Percentiles rank a stretch among this genome's conserved stretches.
phyloP scores from a whole-genome alignment of 2,113 vertebrate genomes.

The Monopterus albus region DNA sequence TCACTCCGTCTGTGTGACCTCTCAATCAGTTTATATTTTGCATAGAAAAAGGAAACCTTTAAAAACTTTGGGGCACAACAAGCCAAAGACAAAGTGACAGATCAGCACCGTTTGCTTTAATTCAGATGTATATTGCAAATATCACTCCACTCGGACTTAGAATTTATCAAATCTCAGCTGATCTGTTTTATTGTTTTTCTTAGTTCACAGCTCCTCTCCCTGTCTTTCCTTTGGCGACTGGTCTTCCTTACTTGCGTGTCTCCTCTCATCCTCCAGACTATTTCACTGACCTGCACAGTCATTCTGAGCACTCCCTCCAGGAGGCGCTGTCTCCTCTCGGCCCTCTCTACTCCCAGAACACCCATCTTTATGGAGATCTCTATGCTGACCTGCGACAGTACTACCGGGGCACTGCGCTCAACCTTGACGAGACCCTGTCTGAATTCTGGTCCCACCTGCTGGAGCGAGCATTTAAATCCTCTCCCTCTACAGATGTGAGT shows the following conservation, averaged over 20 bases:
- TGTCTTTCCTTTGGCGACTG: background rate
- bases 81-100: too few species aligned
- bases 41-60: conserved; percentile 1
- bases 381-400: conserved; percentile 89
- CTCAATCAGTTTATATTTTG: conserved; percentile 10
- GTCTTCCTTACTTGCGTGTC: too few species aligned
- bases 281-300: conserved; percentile 90
- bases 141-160: too few species aligned
- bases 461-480: conserved; percentile 87
- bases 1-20: conserved; percentile 45
- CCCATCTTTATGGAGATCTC: conserved; percentile 86
- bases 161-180: too few species aligned
- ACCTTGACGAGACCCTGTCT: conserved; percentile 90
- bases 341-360: conserved; percentile 85
- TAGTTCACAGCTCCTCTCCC: background rate
- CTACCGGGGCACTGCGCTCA: conserved; percentile 89
- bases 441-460: conserved; percentile 93
- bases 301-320: conserved; percentile 88
- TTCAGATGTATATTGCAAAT: too few species aligned
- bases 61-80: too few species aligned
- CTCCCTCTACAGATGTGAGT: conserved; percentile 77
- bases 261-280: conserved; percentile 79
- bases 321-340: conserved; percentile 85
- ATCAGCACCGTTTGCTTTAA: too few species aligned
- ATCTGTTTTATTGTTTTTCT: background rate